A percentile compares a stretch with the other conserved stretches of the same genome.
Evolutionary conservation across 1,140 invertebrate genomes (phyloP).

Genomic region (Heliconius eleuchia): DNA sequence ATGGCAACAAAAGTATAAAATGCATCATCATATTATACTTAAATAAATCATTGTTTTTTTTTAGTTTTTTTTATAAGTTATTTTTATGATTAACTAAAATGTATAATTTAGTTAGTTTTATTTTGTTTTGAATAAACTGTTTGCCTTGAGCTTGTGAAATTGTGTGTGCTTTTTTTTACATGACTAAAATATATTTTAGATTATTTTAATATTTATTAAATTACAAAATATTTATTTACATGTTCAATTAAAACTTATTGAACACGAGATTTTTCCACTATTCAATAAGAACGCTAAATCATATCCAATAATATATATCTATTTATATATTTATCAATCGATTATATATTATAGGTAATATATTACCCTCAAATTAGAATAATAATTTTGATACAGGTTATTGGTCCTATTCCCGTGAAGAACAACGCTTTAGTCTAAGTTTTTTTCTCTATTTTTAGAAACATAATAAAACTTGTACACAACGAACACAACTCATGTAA

Average conservation of each 20-base stretch:
- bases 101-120: constrained; percentile 65
- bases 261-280: neutral
- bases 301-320: neutral
- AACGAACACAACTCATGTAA: no score
- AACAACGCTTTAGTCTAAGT: no score
- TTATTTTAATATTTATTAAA: constrained; percentile 14
- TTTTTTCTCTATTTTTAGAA: no score
- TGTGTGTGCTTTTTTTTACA: constrained; percentile 39
- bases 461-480: no score
- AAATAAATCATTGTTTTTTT: constrained; percentile 73
- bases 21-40: constrained; percentile 13
- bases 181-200: neutral
- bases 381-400: no score
- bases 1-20: constrained; percentile 11
- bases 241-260: neutral
- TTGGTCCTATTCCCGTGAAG: no score
- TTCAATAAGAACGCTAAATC: neutral
- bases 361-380: no score
- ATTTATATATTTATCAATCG: neutral
- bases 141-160: constrained; percentile 43
- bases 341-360: neutral
- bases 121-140: constrained; percentile 59
- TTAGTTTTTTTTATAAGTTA: constrained; percentile 62
- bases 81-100: constrained; percentile 73
- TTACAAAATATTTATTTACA: neutral